These are phyloP conservation scores for Scatophagus argus DNA, from an alignment of 2,113 vertebrate genomes.

Conservation along the genomic window DNA sequence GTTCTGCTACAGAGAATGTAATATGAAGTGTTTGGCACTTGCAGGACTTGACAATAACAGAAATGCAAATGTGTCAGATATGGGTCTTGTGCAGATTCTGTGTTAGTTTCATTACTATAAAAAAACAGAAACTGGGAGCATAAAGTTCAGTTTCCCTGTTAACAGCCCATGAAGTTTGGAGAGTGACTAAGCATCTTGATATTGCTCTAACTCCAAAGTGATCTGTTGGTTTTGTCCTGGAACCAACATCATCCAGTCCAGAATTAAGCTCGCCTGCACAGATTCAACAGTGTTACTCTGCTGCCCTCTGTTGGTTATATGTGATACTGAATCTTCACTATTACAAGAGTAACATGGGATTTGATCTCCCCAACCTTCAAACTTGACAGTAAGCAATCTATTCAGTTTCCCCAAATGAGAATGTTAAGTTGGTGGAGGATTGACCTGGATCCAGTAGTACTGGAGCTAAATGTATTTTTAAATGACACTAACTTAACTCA, in stretches of 20 bases:
- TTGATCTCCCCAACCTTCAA: not conserved
- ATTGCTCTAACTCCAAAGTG: not conserved
- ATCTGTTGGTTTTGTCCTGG: not conserved
- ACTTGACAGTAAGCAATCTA: not conserved
- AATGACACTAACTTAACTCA: not conserved
- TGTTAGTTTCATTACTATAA: not conserved
- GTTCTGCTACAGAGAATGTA: not conserved
- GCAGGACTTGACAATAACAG: no score
- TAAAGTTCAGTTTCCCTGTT: not conserved
- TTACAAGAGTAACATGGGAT: not conserved
- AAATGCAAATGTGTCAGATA: not conserved
- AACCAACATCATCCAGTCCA: not conserved
- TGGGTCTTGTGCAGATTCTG: not conserved
- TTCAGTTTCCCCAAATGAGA: not conserved
- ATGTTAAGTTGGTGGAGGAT: not conserved
- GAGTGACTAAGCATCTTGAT: not conserved
- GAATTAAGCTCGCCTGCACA: not conserved
- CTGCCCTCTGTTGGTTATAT: slow-evolving; percentile 64
- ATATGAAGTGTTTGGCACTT: not conserved
- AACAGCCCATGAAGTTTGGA: not conserved
- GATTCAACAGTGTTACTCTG: slow-evolving; percentile 22
- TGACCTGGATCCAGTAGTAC: not conserved
- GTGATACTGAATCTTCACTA: not conserved
- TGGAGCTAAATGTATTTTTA: not conserved
- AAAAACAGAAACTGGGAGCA: not conserved